Conservation (phyloP, 1,140 invertebrate genomes). For the Akabosia matsudoensis region DNA sequence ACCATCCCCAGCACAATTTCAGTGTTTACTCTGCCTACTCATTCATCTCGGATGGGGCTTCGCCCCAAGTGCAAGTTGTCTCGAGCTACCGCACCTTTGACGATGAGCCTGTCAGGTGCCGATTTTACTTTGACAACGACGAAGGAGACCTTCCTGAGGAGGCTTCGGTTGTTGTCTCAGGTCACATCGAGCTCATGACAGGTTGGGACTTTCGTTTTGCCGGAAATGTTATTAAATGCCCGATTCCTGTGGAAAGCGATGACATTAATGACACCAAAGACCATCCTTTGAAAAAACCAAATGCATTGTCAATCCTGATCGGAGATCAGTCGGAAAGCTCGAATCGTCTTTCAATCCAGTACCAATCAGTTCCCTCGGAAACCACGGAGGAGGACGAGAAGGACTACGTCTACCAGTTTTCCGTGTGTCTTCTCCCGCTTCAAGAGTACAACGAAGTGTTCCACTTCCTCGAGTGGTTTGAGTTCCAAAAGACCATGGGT, state of each 20-base stretch:
- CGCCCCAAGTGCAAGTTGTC: neutral
- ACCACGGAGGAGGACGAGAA: neutral
- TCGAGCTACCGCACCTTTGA: neutral
- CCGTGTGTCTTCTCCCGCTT: neutral
- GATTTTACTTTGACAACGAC: neutral
- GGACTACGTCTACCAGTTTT: slow-evolving; percentile 35
- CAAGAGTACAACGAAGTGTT: neutral
- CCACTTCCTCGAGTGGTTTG: slow-evolving; percentile 8
- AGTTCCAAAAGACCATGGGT: slow-evolving; percentile 19
- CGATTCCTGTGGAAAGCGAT: neutral
- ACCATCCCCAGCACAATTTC: neutral
- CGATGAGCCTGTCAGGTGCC: neutral
- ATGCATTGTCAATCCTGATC: neutral
- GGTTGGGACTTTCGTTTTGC: neutral
- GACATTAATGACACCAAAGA: neutral
- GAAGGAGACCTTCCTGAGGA: neutral
- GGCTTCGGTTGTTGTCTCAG: neutral
- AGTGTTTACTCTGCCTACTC: neutral
- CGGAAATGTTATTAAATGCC: neutral
- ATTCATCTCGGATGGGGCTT: neutral
- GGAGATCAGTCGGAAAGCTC: neutral
- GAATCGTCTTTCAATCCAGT: neutral
- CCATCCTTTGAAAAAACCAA: neutral
- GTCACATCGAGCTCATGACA: neutral
- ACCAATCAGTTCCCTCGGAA: neutral